Evolutionary conservation across 2,797 vertebrate species (phyloP).

Genomic region (Enteromius thamalakanensis): DNA sequence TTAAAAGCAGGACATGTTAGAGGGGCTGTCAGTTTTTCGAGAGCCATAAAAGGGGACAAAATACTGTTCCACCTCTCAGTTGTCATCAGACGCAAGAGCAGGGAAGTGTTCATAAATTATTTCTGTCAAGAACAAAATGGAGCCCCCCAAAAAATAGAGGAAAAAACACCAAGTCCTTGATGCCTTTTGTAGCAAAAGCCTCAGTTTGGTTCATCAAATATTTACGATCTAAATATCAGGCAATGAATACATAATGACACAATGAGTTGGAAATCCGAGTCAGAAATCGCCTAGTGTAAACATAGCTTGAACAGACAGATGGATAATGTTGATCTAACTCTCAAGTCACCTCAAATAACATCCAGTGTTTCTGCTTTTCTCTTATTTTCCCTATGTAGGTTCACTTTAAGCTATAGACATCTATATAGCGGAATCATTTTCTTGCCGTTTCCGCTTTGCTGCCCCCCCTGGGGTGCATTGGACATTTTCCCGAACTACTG

Average conservation of each 20-base stretch:
- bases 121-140: conserved; percentile 50
- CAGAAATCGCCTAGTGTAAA: not conserved
- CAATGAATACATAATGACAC: conserved; percentile 31
- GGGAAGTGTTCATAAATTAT: conserved; percentile 55
- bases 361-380: not conserved
- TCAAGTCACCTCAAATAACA: not conserved
- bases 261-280: conserved; percentile 35
- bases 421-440: conserved; percentile 9
- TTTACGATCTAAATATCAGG: conserved; percentile 44
- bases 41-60: conserved; percentile 53
- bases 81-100: conserved; percentile 12
- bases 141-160: conserved; percentile 13
- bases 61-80: conserved; percentile 33
- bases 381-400: not conserved
- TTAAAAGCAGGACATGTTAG: conserved; percentile 35
- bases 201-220: conserved; percentile 52
- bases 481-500: not conserved
- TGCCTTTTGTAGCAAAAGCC: conserved; percentile 46
- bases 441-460: conserved; percentile 21
- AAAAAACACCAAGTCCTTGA: conserved; percentile 40
- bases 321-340: conserved; percentile 12
- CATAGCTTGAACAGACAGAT: conserved; percentile 9
- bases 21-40: conserved; percentile 37
- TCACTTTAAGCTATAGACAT: conserved; percentile 24
- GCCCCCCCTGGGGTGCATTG: conserved; percentile 13